These are phyloP conservation scores for Metellina segmentata DNA, from an alignment of 2,888 invertebrate genomes.

Conservation along the genomic window DNA sequence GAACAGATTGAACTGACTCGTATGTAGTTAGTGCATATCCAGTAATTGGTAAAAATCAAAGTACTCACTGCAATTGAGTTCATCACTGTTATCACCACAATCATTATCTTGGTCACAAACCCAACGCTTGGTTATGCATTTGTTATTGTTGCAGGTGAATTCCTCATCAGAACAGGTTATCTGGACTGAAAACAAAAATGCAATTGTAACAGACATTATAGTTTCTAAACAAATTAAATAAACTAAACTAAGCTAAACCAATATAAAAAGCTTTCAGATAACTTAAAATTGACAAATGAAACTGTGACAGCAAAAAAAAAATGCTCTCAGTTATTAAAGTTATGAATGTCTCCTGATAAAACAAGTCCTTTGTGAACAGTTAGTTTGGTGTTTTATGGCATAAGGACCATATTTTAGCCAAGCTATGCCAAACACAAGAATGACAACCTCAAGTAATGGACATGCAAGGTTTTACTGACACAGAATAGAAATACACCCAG, in stretches of 20 bases:
- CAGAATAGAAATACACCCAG: not conserved
- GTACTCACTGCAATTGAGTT: slow-evolving; percentile 78
- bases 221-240: not conserved
- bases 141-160: slow-evolving; percentile 78
- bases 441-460: too few species aligned
- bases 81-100: slow-evolving; percentile 82
- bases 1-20: too few species aligned
- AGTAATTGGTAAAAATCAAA: not conserved
- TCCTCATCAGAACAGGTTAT: slow-evolving; percentile 78
- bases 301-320: not conserved
- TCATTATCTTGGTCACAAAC: slow-evolving; percentile 81
- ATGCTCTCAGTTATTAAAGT: not conserved
- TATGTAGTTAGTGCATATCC: not conserved
- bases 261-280: not conserved
- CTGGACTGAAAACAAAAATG: slow-evolving; percentile 51
- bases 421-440: not conserved
- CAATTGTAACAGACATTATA: not conserved
- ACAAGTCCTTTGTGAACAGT: too few species aligned
- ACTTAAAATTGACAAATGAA: not conserved
- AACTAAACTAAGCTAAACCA: not conserved
- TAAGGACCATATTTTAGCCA: too few species aligned
- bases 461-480: too few species aligned
- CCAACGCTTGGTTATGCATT: slow-evolving; percentile 81
- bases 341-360: too few species aligned
- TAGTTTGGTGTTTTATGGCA: too few species aligned